Percentiles rank a stretch among this genome's conserved stretches.
phyloP scores from a whole-genome alignment of 2,888 invertebrate genomes.

The Galeopsomyia nigrocyanea region DNA sequence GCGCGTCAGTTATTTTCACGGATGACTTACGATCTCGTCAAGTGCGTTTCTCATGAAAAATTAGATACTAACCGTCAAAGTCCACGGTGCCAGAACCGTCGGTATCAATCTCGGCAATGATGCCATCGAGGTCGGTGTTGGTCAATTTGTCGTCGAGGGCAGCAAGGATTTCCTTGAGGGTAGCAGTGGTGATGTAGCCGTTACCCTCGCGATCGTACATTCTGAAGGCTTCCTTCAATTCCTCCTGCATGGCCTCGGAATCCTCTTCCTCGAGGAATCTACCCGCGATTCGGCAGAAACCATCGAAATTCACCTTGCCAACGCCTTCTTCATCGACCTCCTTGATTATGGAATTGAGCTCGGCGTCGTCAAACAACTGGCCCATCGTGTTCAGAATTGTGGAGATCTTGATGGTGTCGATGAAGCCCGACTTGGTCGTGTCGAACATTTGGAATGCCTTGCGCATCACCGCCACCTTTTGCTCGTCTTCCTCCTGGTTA shows the following conservation, averaged over 20 bases:
- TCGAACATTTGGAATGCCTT: conserved; percentile 98
- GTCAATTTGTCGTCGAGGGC: conserved; percentile 95
- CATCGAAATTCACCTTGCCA: conserved; percentile 95
- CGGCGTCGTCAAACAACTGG: conserved; percentile 92
- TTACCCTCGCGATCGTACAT: conserved; percentile 97
- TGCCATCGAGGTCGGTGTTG: conserved; percentile 93
- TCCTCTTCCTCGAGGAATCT: conserved; percentile 97
- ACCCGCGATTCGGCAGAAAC: conserved; percentile 92
- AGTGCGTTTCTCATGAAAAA: neutral
- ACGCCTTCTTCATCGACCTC: conserved; percentile 93
- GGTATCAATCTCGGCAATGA: conserved; percentile 97
- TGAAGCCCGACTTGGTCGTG: conserved; percentile 91
- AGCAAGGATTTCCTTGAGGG: conserved; percentile 92
- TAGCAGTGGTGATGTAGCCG: conserved; percentile 92
- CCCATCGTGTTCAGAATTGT: conserved; percentile 96
- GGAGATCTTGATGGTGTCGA: conserved; percentile 90
- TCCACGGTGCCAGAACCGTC: conserved; percentile 99
- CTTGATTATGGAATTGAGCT: conserved; percentile 88
- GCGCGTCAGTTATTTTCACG: conserved; percentile 21
- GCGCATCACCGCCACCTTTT: conserved; percentile 90
- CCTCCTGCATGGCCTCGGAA: conserved; percentile 95
- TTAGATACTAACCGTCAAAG: conserved; percentile 86
- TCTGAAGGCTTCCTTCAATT: conserved; percentile 97
- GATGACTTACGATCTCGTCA: conserved; percentile 15
- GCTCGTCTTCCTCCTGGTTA: conserved; percentile 77